Conservation (phyloP, 2,113 vertebrate genomes). For the Furnarius figulus region DNA sequence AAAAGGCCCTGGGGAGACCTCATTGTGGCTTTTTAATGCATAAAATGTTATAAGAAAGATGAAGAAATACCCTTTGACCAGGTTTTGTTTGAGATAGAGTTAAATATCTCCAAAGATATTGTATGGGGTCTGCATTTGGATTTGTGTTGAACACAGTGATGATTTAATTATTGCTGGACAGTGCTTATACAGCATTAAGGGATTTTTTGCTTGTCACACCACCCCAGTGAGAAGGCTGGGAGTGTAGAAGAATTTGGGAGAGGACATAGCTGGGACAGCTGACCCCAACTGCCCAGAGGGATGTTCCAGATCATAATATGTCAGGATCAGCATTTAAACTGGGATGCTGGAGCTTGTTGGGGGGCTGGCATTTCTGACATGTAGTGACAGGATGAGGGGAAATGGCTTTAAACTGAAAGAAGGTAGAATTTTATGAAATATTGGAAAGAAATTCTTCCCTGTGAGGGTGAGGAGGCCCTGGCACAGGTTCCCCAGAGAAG, state of each 20-base stretch:
- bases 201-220: neutral
- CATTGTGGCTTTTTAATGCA: neutral
- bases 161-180: neutral
- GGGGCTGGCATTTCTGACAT: neutral
- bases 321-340: neutral
- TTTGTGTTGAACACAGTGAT: neutral
- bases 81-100: neutral
- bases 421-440: neutral
- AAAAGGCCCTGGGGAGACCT: neutral
- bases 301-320: neutral
- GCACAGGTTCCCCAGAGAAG: neutral
- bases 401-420: neutral
- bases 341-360: neutral
- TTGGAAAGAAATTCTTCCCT: neutral
- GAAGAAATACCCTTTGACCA: neutral
- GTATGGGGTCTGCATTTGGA: fast-evolving
- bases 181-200: neutral
- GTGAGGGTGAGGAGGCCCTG: fast-evolving
- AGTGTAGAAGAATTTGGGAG: neutral
- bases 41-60: neutral
- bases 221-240: neutral
- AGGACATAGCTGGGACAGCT: neutral
- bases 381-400: neutral
- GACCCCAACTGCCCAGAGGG: neutral
- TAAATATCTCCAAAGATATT: neutral